phyloP scores from a whole-genome alignment of 1,140 invertebrate genomes.

The Cyphomyrmex costatus region DNA sequence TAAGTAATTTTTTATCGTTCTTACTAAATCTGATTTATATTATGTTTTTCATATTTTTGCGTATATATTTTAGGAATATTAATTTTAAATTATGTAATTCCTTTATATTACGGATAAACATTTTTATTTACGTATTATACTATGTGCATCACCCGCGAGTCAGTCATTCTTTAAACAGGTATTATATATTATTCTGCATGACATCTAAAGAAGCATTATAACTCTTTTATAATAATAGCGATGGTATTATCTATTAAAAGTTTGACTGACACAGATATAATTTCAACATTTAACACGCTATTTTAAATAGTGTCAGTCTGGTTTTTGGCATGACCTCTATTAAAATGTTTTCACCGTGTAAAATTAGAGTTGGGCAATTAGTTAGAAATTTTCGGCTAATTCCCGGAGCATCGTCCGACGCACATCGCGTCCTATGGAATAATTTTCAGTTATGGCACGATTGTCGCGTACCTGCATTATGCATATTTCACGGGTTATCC shows the following conservation, averaged over 20 bases:
- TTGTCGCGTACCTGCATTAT: constrained; percentile 55
- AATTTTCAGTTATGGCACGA: constrained; percentile 61
- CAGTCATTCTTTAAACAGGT: not conserved
- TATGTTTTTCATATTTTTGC: not conserved
- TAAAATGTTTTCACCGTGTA: constrained; percentile 14
- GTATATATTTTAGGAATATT: not conserved
- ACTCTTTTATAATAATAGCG: not conserved
- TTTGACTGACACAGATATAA: not conserved
- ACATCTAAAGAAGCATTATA: not conserved
- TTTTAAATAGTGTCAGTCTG: not conserved
- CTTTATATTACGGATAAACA: not conserved
- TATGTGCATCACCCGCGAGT: not conserved
- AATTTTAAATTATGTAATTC: not conserved
- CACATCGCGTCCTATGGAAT: constrained; percentile 17
- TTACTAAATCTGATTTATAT: not conserved
- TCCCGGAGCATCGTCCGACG: not conserved
- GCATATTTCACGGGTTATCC: constrained; percentile 58
- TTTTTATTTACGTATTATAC: not conserved
- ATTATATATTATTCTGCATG: not conserved
- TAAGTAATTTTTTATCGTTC: not conserved
- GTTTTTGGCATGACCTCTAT: not conserved
- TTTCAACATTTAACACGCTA: constrained; percentile 3
- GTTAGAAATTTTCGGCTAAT: constrained; percentile 51
- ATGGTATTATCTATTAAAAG: not conserved
- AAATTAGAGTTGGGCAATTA: constrained; percentile 52